Evolutionary conservation across 2,797 vertebrate species (phyloP), one percentile per base, ranked within the genome.

Genomic region (Avahi laniger): DNA sequence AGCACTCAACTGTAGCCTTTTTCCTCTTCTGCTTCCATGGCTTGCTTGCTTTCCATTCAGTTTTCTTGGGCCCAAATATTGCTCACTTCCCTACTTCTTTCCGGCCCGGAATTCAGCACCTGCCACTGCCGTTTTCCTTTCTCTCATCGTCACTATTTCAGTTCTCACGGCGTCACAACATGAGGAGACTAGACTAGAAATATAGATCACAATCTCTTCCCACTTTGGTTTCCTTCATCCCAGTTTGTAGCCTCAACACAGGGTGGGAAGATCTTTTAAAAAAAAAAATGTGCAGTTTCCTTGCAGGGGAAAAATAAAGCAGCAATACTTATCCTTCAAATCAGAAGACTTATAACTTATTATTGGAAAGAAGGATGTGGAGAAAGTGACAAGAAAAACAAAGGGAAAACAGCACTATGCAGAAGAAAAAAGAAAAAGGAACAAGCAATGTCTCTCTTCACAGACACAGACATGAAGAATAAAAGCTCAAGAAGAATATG

Each of bases 121-220:
- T 9, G 10, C 1, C 72, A 11, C 24, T 6, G 76, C 11, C 86
- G 18, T 33, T 43, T 41, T 54, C 7, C 0, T 35, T 38, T 43
- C 90, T 75, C 20, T 67, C 10, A 0, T 33, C 5, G 0, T 3
- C 9, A 48, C 18, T 7, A 5, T 3, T 52, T 35, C 12, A 4
- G 28, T 26, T 6, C 22, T 35, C 76, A 12, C 0, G 18, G 14
- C 28, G 0, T 28, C 0, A 0, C 15, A n/a, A 4, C 13, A 10
- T 35, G 2, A 24, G 5, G 4, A 61, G 38, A n/a, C 33, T 2
- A 15, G 35, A 46, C 0, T 2, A 24, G 69, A 33, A 30, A 75
- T 5, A 28, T 0, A 20, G 22, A 4, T 28, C 69, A 7, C 22
- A 17, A 46, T 4, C 33, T 43, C 63, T 9, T 61, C 50, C 76